Conservation (phyloP, 1,140 invertebrate species). For the Penaeus indicus region DNA sequence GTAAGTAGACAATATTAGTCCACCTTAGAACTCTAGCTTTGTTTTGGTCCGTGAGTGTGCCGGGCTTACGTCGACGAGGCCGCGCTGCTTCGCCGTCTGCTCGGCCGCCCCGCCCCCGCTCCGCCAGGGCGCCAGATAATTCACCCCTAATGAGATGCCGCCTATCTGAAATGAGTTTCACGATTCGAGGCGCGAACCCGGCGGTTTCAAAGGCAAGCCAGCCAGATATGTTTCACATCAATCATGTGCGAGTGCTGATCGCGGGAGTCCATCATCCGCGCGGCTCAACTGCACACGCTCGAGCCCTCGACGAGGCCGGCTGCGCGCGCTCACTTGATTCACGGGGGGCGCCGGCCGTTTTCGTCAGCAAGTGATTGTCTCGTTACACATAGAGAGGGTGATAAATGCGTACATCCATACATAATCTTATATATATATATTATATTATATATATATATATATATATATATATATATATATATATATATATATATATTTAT, state of each 20-base stretch:
- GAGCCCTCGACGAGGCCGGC: no score
- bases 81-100: not conserved
- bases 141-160: constrained; percentile 58
- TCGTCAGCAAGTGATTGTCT: no score
- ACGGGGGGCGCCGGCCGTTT: no score
- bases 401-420: not conserved
- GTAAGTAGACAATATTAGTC: no score
- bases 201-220: constrained; percentile 59
- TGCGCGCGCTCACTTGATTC: no score
- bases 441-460: not conserved
- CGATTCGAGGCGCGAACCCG: constrained; percentile 51
- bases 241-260: constrained; percentile 54
- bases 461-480: no score
- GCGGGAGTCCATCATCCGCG: constrained; percentile 31
- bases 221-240: constrained; percentile 59
- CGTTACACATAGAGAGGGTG: no score
- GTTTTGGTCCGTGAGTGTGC: no score
- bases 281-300: no score
- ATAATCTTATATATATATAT: not conserved
- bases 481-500: no score
- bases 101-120: constrained; percentile 2
- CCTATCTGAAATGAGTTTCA: constrained; percentile 63
- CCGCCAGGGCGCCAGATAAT: constrained; percentile 40
- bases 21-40: no score
- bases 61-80: no score